Conservation (phyloP, 2,113 vertebrate species). For the Gopherus flavomarginatus region DNA sequence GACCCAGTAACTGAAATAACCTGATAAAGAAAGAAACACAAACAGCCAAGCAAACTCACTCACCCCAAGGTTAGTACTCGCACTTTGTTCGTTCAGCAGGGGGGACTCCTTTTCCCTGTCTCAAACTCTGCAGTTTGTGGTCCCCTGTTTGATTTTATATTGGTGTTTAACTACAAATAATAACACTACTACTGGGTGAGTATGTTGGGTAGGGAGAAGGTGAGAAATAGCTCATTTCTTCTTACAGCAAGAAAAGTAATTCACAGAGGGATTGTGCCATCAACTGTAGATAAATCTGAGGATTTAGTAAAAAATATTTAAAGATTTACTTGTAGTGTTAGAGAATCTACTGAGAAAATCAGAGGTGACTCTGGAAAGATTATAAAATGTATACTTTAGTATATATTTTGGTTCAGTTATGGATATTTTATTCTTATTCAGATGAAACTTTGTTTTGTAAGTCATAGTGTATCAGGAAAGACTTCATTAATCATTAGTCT, state of each 20-base stretch:
- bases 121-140: no score
- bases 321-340: background rate
- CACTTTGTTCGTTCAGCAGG: no score
- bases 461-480: background rate
- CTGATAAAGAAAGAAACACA: no score
- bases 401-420: background rate
- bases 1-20: no score
- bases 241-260: background rate
- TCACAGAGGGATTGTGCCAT: background rate
- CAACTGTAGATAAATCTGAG: background rate
- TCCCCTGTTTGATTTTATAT: background rate
- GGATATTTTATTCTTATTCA: background rate
- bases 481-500: background rate
- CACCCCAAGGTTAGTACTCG: no score
- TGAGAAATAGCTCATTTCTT: background rate
- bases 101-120: no score
- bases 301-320: background rate
- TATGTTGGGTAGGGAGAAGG: background rate
- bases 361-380: background rate
- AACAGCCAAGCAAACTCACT: no score
- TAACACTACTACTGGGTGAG: background rate
- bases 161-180: background rate
- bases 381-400: background rate
- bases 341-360: background rate
- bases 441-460: background rate